These are phyloP conservation scores for Tragulus kanchil DNA, from an alignment of 2,113 vertebrate genomes.

Conservation along the genomic window DNA sequence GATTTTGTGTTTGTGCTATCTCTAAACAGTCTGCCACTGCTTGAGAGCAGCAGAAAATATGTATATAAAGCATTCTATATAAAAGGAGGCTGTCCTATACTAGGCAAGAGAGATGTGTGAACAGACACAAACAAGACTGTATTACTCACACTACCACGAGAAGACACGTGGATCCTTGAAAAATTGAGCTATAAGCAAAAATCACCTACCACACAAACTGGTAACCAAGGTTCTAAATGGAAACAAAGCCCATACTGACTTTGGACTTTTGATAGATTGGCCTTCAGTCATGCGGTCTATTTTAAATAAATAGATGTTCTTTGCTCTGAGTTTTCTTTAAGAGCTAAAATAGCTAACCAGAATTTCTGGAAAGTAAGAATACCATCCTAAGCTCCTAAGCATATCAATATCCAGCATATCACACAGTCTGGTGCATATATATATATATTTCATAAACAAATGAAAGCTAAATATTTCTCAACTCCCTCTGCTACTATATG, in stretches of 20 bases:
- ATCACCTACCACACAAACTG: neutral
- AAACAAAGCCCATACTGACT: neutral
- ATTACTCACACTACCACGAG: neutral
- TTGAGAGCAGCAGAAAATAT: slow-evolving; percentile 43
- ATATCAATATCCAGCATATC: neutral
- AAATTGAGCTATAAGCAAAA: neutral
- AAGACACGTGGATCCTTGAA: neutral
- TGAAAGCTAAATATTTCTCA: neutral
- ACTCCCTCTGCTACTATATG: neutral
- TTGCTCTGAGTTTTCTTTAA: neutral
- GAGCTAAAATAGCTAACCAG: neutral
- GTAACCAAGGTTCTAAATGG: neutral
- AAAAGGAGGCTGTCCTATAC: neutral
- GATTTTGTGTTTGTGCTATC: slow-evolving; percentile 59
- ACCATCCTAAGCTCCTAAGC: neutral
- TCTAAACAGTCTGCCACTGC: slow-evolving; percentile 68
- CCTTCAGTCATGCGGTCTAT: neutral
- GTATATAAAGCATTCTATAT: slow-evolving; percentile 12
- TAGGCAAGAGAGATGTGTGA: slow-evolving; percentile 58
- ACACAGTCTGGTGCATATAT: neutral
- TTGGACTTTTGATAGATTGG: neutral
- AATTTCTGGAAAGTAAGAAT: slow-evolving; percentile 16
- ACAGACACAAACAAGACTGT: slow-evolving; percentile 41
- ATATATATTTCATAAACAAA: neutral
- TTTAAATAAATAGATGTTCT: neutral